Evolutionary conservation across 2,888 invertebrate species (phyloP).

Genomic region (Lasius platythorax): DNA sequence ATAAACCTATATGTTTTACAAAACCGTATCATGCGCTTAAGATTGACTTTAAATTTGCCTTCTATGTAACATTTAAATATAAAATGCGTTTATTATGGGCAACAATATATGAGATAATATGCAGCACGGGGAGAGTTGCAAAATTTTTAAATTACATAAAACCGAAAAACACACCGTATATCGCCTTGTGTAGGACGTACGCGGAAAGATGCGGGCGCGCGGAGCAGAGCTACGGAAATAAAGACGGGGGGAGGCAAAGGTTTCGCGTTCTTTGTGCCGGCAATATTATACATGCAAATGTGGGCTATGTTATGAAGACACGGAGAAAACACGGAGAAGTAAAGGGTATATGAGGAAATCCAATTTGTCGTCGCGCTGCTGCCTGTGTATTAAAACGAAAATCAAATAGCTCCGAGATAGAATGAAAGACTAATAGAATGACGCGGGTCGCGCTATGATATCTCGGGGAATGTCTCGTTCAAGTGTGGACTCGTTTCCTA

Average conservation of each 20-base stretch:
- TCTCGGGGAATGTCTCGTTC: slow-evolving; percentile 23
- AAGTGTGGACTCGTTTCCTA: slow-evolving; percentile 33
- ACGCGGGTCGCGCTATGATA: not conserved
- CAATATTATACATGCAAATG: slow-evolving; percentile 38
- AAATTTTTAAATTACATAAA: slow-evolving; percentile 25
- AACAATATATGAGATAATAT: slow-evolving; percentile 26
- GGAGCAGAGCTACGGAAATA: not conserved
- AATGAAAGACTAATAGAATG: slow-evolving; percentile 50
- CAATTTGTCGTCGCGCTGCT: slow-evolving; percentile 24
- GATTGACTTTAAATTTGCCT: not conserved
- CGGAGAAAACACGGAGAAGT: slow-evolving; percentile 36
- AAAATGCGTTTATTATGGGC: not conserved
- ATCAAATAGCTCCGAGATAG: slow-evolving; percentile 27
- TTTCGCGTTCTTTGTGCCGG: slow-evolving; percentile 48
- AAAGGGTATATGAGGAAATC: slow-evolving; percentile 27
- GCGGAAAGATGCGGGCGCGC: not conserved
- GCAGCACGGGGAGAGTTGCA: not conserved
- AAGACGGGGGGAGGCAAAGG: slow-evolving; percentile 11
- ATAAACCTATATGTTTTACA: not conserved
- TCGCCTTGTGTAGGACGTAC: not conserved
- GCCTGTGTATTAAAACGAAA: slow-evolving; percentile 49
- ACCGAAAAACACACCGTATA: not conserved
- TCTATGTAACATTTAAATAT: not conserved
- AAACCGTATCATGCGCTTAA: not conserved
- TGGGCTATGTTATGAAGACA: slow-evolving; percentile 32